Base-by-base conservation (phyloP, 2,888 invertebrate species). In the Erebia ligea region DNA sequence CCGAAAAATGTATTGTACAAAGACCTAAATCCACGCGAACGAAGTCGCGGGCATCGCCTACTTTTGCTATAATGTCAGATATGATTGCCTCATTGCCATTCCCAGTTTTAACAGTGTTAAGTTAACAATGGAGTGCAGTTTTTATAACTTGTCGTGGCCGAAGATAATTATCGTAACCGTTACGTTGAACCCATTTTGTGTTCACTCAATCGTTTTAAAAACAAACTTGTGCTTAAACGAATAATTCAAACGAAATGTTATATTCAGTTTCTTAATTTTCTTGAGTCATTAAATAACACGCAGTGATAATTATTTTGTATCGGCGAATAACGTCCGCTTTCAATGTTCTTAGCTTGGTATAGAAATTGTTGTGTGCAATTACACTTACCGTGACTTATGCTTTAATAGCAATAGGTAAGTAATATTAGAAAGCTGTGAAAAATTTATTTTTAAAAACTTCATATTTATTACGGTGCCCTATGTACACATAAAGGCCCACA, bases 111-210 rank as follows among this genome's bases (percentile, higher is more conserved):
- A 34, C 34, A 34, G 34, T 34, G 11, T 45, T 45, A 45, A 65
- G 48, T 45, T 71, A 59, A 71, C 61, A 71, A 61, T 71, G 50
- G 62, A 67, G 50, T 58, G 19, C 65, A 56, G 21, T 69, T 72
- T 69, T 69, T 67, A 67, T 67, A 48, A 69, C 52, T 67, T 63
- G 63, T 69, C 72, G 69, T 72, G 72, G 66, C 58, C 52, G 25
- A n/a, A 57, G 69, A 63, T 68, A 62, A 72, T 68, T 68, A 69
- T 50, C 50, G 70, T 68, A 68, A 73, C 66, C 17, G 68, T 65
- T 70, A 66, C 73, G 68, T 62, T 73, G 66, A 70, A 73, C 73
- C 59, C 68, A 68, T 70, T 73, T 62, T 70, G 62, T 73, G 73
- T 68, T 73, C 66, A 73, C 64, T 73, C 70, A 68, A 19, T 62